Evolutionary conservation across 1,140 invertebrate genomes (phyloP).

Genomic region (Lasioglossum albipes): DNA sequence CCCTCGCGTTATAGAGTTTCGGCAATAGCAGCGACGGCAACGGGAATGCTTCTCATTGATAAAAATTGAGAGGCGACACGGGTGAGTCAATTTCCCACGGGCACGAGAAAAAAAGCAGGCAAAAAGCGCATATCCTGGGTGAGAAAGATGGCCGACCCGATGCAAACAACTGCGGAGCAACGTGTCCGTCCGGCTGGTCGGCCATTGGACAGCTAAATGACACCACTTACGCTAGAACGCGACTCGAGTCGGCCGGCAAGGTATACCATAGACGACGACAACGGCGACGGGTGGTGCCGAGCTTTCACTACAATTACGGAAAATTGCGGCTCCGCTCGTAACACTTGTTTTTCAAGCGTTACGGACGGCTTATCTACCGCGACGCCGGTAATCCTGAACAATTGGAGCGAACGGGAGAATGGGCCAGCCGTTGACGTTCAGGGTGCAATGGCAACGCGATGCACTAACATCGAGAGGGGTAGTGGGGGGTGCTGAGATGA

Average conservation of each 20-base stretch:
- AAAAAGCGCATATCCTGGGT: slow-evolving; percentile 5
- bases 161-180: slow-evolving; percentile 68
- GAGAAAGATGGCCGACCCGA: slow-evolving; percentile 51
- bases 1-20: too few species aligned
- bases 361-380: slow-evolving; percentile 49
- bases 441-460: neutral
- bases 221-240: slow-evolving; percentile 69
- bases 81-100: neutral
- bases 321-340: slow-evolving; percentile 74
- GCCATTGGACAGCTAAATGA: slow-evolving; percentile 76
- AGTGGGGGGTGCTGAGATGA: too few species aligned
- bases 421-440: slow-evolving; percentile 10
- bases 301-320: slow-evolving; percentile 78
- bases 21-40: too few species aligned
- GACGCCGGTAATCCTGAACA: slow-evolving; percentile 46
- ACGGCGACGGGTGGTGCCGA: slow-evolving; percentile 56
- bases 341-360: slow-evolving; percentile 74
- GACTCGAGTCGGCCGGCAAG: slow-evolving; percentile 51
- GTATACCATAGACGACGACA: slow-evolving; percentile 34
- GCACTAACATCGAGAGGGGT: too few species aligned
- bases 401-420: slow-evolving; percentile 44
- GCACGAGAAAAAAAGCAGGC: neutral
- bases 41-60: neutral
- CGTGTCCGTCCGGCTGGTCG: slow-evolving; percentile 68
- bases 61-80: neutral